Evolutionary conservation across 2,797 vertebrate genomes (phyloP), one percentile per base, ranked within the genome.

Genomic region (Distichodus sexfasciatus): DNA sequence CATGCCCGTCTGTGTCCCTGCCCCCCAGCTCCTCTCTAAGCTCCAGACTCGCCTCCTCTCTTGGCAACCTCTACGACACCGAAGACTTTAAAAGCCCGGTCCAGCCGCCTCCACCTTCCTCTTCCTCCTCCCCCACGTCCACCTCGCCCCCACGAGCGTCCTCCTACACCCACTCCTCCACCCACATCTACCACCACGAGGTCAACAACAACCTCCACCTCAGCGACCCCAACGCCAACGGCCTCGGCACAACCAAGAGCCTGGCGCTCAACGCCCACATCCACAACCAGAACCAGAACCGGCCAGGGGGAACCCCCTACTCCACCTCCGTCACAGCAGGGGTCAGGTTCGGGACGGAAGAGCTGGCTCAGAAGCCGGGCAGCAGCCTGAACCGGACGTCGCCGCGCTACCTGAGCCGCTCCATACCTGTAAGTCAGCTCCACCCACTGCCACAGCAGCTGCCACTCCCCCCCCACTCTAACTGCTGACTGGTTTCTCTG

Each of bases 41-140:
- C 91, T 93, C 94, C 66, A 91, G 95, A 80, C 90, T 97, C 91
- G 93, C 94, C 90, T 93, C 87, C 88, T 99, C 96, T 65, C 92
- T 98, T 82, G 91, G 93, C 74, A 95, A 96, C 89, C 88, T 99
- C 81, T 94, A 93, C 11, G 83, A 83, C 28, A 84, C 84, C 23
- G 78, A 91, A 38, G 92, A 92, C 65, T 82, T 89, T 50, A 90
- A 92, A 69, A 86, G 75, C 81, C 83, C 81, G 75, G 78, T 85
- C 82, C 82, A 82, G 65, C 71, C 83, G 47, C 75, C 50, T 2
- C 86, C 85, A 57, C 44, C 82, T 3, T 72, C 60, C 67, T 63
- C 70, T 33, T 40, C 86, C 80, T 80, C 62, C 62, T 79, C 82
- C 72, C 76, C 19, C 11, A 80, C 82, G 71, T 81, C 87, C 47